A percentile compares a stretch with the other conserved stretches of the same genome.
phyloP scores from a whole-genome alignment of 2,797 vertebrate species.

The Champsocephalus esox region DNA sequence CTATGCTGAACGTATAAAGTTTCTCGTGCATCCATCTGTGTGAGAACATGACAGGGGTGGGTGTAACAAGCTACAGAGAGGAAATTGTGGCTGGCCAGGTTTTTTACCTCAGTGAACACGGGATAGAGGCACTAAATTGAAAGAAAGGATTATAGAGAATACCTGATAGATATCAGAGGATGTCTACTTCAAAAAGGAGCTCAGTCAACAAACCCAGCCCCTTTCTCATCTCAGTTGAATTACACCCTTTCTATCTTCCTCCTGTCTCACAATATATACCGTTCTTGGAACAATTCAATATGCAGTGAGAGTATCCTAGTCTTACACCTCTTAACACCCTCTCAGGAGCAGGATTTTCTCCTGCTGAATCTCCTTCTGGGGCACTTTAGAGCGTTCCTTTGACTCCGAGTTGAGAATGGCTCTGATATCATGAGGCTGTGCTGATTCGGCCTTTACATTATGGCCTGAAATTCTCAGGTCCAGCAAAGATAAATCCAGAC shows the following conservation, averaged over 20 bases:
- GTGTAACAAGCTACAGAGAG: constrained; percentile 37
- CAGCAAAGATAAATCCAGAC: constrained; percentile 60
- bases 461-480: constrained; percentile 52
- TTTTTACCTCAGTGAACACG: constrained; percentile 65
- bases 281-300: constrained; percentile 36
- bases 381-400: constrained; percentile 37
- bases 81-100: constrained; percentile 44
- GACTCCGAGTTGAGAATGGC: constrained; percentile 37
- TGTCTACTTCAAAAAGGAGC: constrained; percentile 51
- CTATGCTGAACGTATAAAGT: constrained; percentile 12
- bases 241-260: constrained; percentile 25
- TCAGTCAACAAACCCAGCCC: constrained; percentile 57
- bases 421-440: constrained; percentile 41
- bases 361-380: constrained; percentile 40
- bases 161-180: constrained; percentile 60
- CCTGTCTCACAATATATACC: constrained; percentile 17
- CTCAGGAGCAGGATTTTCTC: constrained; percentile 46
- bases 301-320: constrained; percentile 30
- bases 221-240: constrained; percentile 49
- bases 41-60: constrained; percentile 26
- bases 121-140: constrained; percentile 59
- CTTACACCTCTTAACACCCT: constrained; percentile 31
- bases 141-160: constrained; percentile 67
- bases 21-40: constrained; percentile 8
- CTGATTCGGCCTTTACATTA: constrained; percentile 70